Evolutionary conservation across 2,113 vertebrate genomes (phyloP).

Genomic region (Tragelaphus strepsiceros): DNA sequence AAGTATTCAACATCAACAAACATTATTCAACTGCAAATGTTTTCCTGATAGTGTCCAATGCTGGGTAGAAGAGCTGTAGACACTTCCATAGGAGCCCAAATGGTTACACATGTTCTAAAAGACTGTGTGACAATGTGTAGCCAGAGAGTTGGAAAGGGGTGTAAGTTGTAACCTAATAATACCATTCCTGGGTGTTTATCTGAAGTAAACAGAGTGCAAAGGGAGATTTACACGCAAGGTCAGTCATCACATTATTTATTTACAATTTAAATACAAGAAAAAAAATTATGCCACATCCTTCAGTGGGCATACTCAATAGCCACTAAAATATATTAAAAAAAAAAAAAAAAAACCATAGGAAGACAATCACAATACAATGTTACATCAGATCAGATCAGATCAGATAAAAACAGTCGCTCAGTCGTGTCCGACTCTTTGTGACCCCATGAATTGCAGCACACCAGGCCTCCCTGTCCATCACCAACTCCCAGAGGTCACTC

Average conservation of each 20-base stretch:
- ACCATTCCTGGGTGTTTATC: not conserved
- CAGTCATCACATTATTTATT: not conserved
- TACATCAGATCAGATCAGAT: not conserved
- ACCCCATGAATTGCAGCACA: too few relatives aligned
- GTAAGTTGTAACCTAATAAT: not conserved
- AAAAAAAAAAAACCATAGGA: not conserved
- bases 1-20: not conserved
- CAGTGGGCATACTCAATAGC: not conserved
- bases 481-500: too few relatives aligned
- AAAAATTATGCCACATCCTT: not conserved
- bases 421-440: too few relatives aligned
- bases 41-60: not conserved
- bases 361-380: not conserved
- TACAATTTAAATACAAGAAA: not conserved
- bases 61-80: not conserved
- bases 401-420: too few relatives aligned
- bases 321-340: not conserved
- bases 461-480: too few relatives aligned
- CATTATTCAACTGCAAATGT: not conserved
- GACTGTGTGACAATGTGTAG: not conserved
- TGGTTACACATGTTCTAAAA: not conserved
- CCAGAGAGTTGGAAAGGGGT: not conserved
- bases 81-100: not conserved
- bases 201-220: not conserved
- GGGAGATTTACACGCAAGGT: not conserved